Evolutionary conservation across 2,888 invertebrate genomes (phyloP).

Genomic region (Callyntrura guangdongensis): DNA sequence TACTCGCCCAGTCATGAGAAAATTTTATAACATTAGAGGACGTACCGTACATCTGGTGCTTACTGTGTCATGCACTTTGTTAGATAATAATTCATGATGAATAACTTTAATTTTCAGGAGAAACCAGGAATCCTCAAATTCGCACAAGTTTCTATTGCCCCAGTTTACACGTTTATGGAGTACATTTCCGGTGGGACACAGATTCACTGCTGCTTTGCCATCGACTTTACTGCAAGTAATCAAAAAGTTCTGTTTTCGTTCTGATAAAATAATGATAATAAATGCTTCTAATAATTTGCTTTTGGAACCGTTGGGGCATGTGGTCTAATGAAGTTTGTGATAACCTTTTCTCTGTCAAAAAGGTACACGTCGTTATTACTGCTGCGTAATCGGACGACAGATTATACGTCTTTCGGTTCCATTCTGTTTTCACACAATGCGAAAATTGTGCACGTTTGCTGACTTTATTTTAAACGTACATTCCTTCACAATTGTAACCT

Average conservation of each 20-base stretch:
- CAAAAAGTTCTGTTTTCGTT: constrained; percentile 36
- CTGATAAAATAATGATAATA: constrained; percentile 23
- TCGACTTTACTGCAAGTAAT: constrained; percentile 87
- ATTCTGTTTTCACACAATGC: no score
- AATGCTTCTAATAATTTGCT: constrained; percentile 15
- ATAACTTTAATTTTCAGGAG: constrained; percentile 73
- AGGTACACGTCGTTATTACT: background rate
- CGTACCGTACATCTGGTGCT: background rate
- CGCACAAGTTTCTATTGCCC: constrained; percentile 78
- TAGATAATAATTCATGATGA: constrained; percentile 28
- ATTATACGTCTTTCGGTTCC: no score
- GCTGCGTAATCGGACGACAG: background rate
- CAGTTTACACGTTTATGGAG: constrained; percentile 87
- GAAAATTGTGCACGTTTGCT: no score
- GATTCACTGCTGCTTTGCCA: constrained; percentile 87
- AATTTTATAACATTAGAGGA: background rate
- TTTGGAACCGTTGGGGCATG: background rate
- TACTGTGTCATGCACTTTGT: constrained; percentile 15
- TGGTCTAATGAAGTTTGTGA: background rate
- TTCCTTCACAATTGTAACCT: no score
- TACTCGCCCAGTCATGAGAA: no score
- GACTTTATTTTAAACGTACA: no score
- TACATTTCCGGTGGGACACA: constrained; percentile 88
- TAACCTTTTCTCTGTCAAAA: background rate
- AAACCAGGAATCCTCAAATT: constrained; percentile 76